These are phyloP conservation scores for Vanacampus margaritifer DNA, from an alignment of 2,113 vertebrate genomes.

Conservation along the genomic window DNA sequence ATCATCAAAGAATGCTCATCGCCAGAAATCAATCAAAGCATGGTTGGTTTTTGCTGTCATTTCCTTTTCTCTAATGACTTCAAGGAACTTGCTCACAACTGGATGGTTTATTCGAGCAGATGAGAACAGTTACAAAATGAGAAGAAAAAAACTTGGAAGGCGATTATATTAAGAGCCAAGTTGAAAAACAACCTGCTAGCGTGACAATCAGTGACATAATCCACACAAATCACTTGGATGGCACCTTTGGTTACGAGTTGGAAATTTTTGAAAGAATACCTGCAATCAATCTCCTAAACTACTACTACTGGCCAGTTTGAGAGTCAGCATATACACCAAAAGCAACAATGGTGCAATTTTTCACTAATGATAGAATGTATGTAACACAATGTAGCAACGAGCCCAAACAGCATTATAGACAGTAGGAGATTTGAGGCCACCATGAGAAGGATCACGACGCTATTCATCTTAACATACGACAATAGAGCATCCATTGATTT, in stretches of 20 bases:
- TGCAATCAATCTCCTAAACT: not conserved
- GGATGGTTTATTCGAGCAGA: not conserved
- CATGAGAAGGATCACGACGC: no score
- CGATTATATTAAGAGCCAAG: not conserved
- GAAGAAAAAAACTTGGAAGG: not conserved
- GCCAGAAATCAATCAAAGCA: conserved; percentile 19
- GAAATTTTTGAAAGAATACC: not conserved
- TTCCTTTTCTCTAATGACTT: not conserved
- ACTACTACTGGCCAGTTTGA: no score
- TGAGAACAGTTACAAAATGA: not conserved
- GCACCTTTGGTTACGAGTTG: no score
- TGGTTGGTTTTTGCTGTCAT: not conserved
- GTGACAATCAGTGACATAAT: not conserved
- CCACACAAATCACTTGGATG: no score
- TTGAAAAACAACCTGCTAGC: not conserved
- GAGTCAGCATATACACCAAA: not conserved
- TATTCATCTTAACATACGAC: not conserved
- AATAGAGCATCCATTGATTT: not conserved
- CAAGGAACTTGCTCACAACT: not conserved
- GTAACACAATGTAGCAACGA: not conserved
- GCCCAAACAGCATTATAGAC: not conserved
- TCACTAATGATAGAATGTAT: not conserved
- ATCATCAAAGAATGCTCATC: conserved; percentile 9
- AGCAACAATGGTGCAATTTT: conserved; percentile 12
- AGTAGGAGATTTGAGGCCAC: not conserved